Conservation (phyloP, 2,888 invertebrate genomes). For the Trichacis sp. region DNA sequence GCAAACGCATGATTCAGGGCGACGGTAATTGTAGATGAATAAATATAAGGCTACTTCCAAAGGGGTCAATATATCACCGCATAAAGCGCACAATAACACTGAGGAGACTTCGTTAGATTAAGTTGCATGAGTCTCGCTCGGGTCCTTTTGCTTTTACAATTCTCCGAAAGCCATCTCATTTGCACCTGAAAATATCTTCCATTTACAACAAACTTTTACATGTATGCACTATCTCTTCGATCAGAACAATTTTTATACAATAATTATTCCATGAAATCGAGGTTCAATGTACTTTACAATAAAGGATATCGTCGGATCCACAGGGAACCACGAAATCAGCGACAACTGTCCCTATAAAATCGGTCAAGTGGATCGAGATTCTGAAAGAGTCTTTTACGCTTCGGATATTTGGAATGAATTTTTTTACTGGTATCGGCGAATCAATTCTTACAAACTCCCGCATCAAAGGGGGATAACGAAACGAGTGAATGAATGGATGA, state of each 20-base stretch:
- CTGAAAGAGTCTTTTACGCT: constrained; percentile 37
- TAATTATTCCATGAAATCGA: constrained; percentile 7
- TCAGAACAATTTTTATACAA: constrained; percentile 37
- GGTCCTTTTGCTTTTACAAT: constrained; percentile 35
- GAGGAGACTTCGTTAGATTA: constrained; percentile 43
- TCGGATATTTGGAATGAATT: constrained; percentile 45
- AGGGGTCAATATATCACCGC: constrained; percentile 56
- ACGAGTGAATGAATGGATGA: constrained; percentile 37
- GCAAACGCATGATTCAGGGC: constrained; percentile 47
- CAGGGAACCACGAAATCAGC: constrained; percentile 46
- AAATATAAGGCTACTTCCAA: constrained; percentile 63
- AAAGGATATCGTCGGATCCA: constrained; percentile 34
- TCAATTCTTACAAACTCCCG: constrained; percentile 39
- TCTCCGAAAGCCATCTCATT: constrained; percentile 35
- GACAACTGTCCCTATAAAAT: constrained; percentile 52
- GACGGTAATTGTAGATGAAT: constrained; percentile 66
- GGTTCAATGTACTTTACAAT: constrained; percentile 21
- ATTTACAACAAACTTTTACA: too few relatives aligned
- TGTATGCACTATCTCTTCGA: too few relatives aligned
- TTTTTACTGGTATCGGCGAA: constrained; percentile 39
- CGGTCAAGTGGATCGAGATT: constrained; percentile 57
- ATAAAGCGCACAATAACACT: constrained; percentile 56
- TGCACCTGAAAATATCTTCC: constrained; percentile 36
- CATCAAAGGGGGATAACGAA: constrained; percentile 30
- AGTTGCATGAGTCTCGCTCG: constrained; percentile 38